Base-by-base conservation (phyloP, 2,797 vertebrate species). In the Botia almorhae region DNA sequence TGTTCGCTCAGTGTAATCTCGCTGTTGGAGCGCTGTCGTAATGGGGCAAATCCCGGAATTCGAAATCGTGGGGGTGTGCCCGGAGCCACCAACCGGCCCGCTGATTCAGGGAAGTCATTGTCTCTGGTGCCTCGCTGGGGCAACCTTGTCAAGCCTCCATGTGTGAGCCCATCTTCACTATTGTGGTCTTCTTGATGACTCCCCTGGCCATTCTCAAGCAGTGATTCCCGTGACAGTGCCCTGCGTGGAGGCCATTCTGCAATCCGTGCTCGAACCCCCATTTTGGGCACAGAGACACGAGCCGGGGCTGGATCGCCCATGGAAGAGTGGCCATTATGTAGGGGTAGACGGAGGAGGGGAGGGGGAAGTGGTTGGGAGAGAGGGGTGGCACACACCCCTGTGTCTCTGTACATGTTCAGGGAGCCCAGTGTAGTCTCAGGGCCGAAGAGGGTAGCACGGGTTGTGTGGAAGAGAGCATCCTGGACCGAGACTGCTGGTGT, bases 1-100 rank as follows among this genome's bases (percentile, higher is more conserved):
- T 96, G 96, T 73, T 99, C 97, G 0, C 96, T 97, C 17, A 99
- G 91, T 0, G 97, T 99, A 84, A 96, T 93, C 89, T 99, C 97
- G 0, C 97, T 99, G 91, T 92, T 99, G 76, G 97, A 98, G 19
- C 97, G 94, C 80, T 97, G 94, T 3, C 95, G 92, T 19, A 98
- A 76, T 0, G 96, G 95, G 0, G 92, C 91, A 64, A 96, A 94
- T 0, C 90, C 90, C 29, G 90, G 84, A 0, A 89, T 39, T 21
- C 89, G 74, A n/a, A 82, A 74, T 14, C 53, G 68, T 23, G 88
- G 36, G 0, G 91, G 86, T 83, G 87, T 94, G 2, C 86, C 91
- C 0, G 88, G 93, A 87, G 71, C 58, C 67, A 84, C 90, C 80
- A 55, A 91, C 86, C 0, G 70, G 58, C 12, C 74, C 39, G 87